Conservation (phyloP, 1,140 invertebrate species). For the Aricia agestis region DNA sequence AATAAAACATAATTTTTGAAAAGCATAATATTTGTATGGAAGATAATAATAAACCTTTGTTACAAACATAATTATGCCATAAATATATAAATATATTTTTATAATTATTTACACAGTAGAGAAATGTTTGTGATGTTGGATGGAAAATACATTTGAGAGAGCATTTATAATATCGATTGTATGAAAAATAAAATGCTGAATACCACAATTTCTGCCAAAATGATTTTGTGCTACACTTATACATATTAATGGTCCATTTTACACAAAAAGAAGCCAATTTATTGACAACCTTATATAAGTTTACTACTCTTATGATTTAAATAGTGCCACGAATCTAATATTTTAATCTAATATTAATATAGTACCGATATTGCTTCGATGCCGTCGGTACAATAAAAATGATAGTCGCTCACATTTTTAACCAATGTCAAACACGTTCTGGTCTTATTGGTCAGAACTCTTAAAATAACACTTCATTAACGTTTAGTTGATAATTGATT, state of each 20-base stretch:
- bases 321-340: background rate
- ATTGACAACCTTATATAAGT: background rate
- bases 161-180: too few species aligned
- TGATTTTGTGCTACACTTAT: conserved; percentile 10
- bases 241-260: background rate
- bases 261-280: background rate
- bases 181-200: background rate
- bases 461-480: too few species aligned
- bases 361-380: too few species aligned
- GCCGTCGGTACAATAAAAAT: too few species aligned
- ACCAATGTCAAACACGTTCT: too few species aligned
- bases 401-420: too few species aligned
- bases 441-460: too few species aligned
- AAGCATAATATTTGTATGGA: background rate
- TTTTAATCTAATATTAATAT: too few species aligned
- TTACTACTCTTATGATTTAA: background rate
- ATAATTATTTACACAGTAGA: background rate
- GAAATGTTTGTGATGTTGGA: background rate
- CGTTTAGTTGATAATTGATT: too few species aligned
- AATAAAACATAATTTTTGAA: background rate
- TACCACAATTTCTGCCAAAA: conserved; percentile 8
- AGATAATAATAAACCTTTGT: background rate
- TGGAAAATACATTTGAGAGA: background rate
- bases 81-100: background rate
- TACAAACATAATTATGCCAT: background rate